Evolutionary conservation across 2,888 invertebrate species (phyloP).

Genomic region (Melipona bicolor): DNA sequence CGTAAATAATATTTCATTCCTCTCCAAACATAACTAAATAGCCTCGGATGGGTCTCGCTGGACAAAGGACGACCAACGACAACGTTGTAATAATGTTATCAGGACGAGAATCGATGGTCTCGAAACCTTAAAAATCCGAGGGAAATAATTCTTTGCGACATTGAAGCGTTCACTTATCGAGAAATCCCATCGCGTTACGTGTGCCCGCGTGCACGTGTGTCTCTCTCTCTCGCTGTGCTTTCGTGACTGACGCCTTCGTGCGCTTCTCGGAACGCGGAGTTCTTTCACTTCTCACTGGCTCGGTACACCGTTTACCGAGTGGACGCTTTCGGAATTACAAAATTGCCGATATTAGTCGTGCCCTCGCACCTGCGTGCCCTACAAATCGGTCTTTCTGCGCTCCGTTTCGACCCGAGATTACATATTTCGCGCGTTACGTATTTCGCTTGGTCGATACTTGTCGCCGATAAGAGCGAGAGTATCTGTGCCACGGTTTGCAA

Average conservation of each 20-base stretch:
- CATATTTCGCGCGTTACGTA: too few species aligned
- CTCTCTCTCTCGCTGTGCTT: conserved; percentile 21
- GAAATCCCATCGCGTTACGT: conserved; percentile 55
- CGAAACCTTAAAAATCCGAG: background rate
- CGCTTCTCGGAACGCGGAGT: conserved; percentile 52
- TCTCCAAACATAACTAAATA: background rate
- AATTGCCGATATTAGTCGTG: conserved; percentile 66
- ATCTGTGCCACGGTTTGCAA: background rate
- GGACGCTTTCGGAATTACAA: conserved; percentile 58
- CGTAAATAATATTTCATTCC: background rate
- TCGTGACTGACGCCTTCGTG: conserved; percentile 64
- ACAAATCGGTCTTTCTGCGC: conserved; percentile 19
- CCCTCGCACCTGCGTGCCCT: conserved; percentile 45
- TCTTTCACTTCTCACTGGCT: conserved; percentile 49
- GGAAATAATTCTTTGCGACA: conserved; percentile 43
- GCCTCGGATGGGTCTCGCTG: too few species aligned
- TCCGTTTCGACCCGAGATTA: background rate
- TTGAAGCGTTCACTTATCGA: conserved; percentile 52
- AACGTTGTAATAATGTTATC: background rate
- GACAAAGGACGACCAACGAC: background rate
- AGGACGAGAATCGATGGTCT: background rate
- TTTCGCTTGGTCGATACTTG: background rate
- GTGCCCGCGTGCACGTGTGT: conserved; percentile 45
- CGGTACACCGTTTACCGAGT: conserved; percentile 25
- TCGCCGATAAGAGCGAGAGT: background rate